Conservation (phyloP, 2,888 invertebrate genomes). For the Drosophila mettleri region DNA sequence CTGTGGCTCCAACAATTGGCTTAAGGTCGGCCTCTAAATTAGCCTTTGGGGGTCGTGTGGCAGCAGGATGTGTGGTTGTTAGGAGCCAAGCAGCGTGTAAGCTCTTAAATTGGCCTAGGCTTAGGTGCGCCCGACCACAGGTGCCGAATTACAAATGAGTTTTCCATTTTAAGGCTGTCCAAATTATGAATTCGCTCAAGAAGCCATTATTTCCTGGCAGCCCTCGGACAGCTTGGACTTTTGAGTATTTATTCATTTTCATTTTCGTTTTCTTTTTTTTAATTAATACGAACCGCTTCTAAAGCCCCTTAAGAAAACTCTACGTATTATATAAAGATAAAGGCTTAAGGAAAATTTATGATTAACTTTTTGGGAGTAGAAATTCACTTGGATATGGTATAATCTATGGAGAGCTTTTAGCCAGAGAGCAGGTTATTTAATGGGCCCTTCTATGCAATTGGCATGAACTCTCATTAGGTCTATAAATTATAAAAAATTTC, state of each 20-base stretch:
- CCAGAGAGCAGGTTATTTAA: no score
- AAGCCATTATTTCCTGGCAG: not conserved
- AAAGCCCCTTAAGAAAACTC: no score
- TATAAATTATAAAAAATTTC: no score
- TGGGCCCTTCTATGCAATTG: no score
- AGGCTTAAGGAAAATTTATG: no score
- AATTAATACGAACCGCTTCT: no score
- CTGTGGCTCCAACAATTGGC: conserved; percentile 4
- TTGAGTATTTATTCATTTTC: not conserved
- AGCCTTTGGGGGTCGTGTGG: conserved; percentile 4
- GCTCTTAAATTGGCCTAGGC: conserved; percentile 12
- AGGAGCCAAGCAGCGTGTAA: conserved; percentile 3
- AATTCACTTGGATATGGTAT: no score
- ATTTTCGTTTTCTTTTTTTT: not conserved
- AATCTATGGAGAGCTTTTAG: no score
- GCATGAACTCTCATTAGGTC: no score
- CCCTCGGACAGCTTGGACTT: not conserved
- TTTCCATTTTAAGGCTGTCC: not conserved
- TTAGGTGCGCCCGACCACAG: not conserved
- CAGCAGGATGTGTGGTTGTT: conserved; percentile 1
- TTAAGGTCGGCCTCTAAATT: conserved; percentile 19
- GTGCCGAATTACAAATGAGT: conserved; percentile 7
- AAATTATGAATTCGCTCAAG: not conserved
- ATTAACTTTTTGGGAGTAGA: no score
- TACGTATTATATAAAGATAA: no score